These are phyloP conservation scores for Chrysochloris asiatica DNA, from an alignment of 2,113 vertebrate genomes.

Conservation along the genomic window DNA sequence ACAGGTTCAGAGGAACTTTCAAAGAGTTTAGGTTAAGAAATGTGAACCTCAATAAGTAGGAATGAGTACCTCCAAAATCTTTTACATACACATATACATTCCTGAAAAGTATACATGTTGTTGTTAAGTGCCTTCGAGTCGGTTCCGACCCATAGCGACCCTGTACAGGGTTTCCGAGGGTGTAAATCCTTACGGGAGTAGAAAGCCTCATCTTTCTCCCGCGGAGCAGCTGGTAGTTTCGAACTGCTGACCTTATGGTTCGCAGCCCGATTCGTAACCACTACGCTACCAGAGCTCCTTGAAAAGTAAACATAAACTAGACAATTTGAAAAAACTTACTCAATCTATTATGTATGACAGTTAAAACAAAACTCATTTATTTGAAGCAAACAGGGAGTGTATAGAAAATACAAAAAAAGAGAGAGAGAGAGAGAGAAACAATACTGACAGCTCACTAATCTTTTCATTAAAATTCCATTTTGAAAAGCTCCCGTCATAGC, in stretches of 20 bases:
- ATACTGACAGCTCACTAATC: conserved; percentile 31
- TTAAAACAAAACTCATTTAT: conserved; percentile 51
- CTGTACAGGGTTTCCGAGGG: too few relatives aligned
- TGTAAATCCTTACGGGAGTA: too few relatives aligned
- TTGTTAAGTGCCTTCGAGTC: too few relatives aligned
- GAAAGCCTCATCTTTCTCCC: too few relatives aligned
- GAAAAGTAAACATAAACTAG: conserved; percentile 12
- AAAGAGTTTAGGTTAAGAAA: conserved; percentile 29
- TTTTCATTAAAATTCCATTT: conserved; percentile 43
- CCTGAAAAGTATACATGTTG: conserved; percentile 23
- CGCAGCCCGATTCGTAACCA: too few relatives aligned
- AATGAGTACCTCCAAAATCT: not conserved
- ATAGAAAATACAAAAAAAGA: not conserved
- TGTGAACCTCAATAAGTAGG: not conserved
- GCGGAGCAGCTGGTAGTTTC: too few relatives aligned
- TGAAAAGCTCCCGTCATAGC: too few relatives aligned
- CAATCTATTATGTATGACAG: conserved; percentile 28
- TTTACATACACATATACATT: conserved; percentile 10
- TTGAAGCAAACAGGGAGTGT: not conserved
- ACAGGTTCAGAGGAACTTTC: not conserved
- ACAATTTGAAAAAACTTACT: conserved; percentile 18
- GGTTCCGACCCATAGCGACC: too few relatives aligned
- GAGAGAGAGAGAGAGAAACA: too few relatives aligned
- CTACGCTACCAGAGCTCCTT: too few relatives aligned
- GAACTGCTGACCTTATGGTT: too few relatives aligned